Base-by-base conservation (phyloP, 1,140 invertebrate genomes). In the Listronotus oregonensis region DNA sequence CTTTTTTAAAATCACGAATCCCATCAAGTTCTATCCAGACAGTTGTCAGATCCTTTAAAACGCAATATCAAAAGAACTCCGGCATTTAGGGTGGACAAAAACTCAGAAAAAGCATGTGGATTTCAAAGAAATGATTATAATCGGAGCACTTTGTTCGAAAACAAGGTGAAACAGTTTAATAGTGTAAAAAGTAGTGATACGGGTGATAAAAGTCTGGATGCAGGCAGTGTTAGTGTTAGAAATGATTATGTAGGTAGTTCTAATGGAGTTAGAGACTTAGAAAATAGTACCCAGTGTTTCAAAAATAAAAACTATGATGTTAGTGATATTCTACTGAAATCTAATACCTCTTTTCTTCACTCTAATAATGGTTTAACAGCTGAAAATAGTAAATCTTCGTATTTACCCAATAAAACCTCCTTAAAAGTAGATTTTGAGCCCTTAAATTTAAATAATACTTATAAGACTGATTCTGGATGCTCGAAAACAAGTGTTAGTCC, bases 21-120 rank as follows among this genome's bases (percentile, higher is more conserved):
- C 31, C 61, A 64, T 21, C 62, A 61, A 11, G 34, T 43, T 17
- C 66, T 86, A 39, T 75, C 82, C 1, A 73, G 85, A 12, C 85
- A 86, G 66, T 75, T 77, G 0, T 86, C 84, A 69, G 85, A 86
- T 74, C 85, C 85, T 3, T 81, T 81, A 51, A 84, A 84, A 66
- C 64, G 73, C 17, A 81, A 80, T 68, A 80, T 87, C n/a, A 85
- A 86, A 60, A 76, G 85, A 60, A 85, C 83, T 27, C 85, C 85
- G 40, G 85, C 86, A 0, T 86, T 87, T 72, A 76, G 86, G 6
- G 82, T 85, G 65, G 85, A 86, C 59, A 78, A 81, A 50, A 83
- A 71, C 37, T 73, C 58, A 82, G 70, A 80, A 82, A 73, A 74
- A 79, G n/a, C 39, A 56, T 59, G 57, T 15, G 17, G 66, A 18